Evolutionary conservation across 2,113 vertebrate genomes (phyloP).

Genomic region (Turdus rufiventris): DNA sequence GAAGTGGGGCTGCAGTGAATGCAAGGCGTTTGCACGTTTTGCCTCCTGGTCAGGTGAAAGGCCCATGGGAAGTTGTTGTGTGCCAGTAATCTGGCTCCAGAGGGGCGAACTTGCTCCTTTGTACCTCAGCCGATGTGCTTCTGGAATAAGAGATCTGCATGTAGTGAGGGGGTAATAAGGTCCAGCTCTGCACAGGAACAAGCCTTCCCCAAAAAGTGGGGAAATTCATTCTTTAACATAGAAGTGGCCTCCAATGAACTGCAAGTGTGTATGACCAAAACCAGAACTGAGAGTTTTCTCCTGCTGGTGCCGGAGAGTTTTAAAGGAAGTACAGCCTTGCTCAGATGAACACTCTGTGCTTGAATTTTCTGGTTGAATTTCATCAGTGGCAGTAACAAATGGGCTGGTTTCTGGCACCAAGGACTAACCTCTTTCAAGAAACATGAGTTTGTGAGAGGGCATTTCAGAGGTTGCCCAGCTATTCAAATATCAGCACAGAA

Average conservation of each 20-base stretch:
- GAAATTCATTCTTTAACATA: neutral
- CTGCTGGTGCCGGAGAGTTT: neutral
- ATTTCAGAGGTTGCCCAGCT: neutral
- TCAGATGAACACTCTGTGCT: neutral
- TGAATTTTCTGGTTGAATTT: neutral
- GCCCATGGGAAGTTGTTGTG: neutral
- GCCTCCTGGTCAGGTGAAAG: fast-evolving
- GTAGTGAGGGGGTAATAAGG: neutral
- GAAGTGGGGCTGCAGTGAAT: neutral
- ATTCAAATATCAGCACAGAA: neutral
- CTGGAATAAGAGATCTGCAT: neutral
- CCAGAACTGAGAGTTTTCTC: neutral
- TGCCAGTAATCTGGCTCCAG: neutral
- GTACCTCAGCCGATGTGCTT: fast-evolving
- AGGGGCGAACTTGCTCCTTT: neutral
- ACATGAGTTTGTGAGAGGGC: neutral
- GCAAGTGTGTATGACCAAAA: neutral
- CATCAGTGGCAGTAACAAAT: constrained; percentile 24
- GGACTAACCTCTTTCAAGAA: constrained; percentile 5
- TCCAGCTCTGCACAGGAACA: neutral
- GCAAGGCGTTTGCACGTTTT: fast-evolving
- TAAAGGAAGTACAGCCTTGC: neutral
- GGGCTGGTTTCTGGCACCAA: neutral
- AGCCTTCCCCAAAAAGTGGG: neutral
- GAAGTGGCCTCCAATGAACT: neutral